phyloP scores from a whole-genome alignment of 2,113 vertebrate genomes.

The Garra rufa region DNA sequence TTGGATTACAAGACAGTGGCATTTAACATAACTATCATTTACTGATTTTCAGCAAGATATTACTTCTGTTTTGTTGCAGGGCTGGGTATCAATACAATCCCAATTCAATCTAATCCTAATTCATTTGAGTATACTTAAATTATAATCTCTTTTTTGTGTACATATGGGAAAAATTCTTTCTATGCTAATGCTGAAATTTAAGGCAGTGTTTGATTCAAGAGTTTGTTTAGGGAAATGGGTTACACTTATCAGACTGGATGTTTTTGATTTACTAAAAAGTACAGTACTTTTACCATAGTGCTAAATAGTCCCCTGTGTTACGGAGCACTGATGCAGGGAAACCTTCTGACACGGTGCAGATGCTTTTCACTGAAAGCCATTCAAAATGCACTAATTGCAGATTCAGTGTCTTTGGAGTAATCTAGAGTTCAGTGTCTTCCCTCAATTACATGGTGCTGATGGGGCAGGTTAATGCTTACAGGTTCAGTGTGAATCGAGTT shows the following conservation, averaged over 20 bases:
- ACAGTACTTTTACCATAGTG: neutral
- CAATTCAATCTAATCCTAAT: neutral
- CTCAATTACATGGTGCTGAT: constrained; percentile 14
- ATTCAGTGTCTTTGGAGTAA: neutral
- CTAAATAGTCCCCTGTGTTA: neutral
- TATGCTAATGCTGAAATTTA: neutral
- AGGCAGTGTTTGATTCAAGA: neutral
- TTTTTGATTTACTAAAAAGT: neutral
- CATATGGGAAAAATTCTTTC: neutral
- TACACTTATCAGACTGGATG: neutral
- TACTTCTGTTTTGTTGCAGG: neutral
- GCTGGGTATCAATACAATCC: neutral
- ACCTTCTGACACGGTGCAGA: neutral
- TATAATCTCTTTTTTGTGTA: neutral
- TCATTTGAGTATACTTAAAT: neutral
- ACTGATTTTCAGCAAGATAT: neutral
- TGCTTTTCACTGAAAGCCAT: neutral
- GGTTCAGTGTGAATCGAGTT: neutral
- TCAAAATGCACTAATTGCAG: constrained; percentile 19
- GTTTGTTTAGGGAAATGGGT: neutral
- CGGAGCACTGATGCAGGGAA: neutral
- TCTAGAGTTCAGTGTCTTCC: constrained; percentile 14
- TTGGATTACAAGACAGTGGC: neutral
- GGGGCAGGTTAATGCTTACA: constrained; percentile 10
- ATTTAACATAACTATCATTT: neutral